These are phyloP conservation scores for Zaprionus lineosus DNA, from an alignment of 2,888 invertebrate species.

Conservation along the genomic window DNA sequence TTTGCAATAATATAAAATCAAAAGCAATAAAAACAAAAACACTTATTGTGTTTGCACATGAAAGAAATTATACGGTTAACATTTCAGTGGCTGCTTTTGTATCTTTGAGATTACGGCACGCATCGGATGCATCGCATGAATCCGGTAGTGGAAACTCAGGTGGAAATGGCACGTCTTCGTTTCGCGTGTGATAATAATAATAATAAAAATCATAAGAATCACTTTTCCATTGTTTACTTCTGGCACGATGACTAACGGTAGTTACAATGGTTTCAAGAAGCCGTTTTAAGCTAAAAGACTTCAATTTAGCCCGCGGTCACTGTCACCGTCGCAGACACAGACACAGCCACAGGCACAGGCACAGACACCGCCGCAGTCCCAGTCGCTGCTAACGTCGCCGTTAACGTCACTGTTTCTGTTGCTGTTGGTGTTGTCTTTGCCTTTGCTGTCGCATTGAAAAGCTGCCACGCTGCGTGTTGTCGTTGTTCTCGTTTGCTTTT, in stretches of 20 bases:
- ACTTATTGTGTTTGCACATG: not conserved
- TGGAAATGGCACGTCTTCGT: constrained; percentile 38
- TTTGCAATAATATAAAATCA: constrained; percentile 25
- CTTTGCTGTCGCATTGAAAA: constrained; percentile 32
- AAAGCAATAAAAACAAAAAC: not conserved
- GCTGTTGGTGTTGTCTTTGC: not conserved
- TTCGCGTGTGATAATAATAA: constrained; percentile 34
- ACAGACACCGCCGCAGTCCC: constrained; percentile 38
- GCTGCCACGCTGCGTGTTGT: constrained; percentile 42
- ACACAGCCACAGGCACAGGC: not conserved
- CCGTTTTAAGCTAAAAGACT: constrained; percentile 14
- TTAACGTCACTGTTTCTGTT: constrained; percentile 37
- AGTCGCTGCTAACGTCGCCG: constrained; percentile 39
- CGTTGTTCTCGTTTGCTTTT: constrained; percentile 37
- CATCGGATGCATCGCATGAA: constrained; percentile 26
- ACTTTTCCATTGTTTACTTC: constrained; percentile 50
- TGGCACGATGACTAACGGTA: constrained; percentile 60
- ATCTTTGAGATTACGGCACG: constrained; percentile 41
- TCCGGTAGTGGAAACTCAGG: too few species aligned
- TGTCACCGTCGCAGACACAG: too few species aligned
- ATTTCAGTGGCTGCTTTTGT: constrained; percentile 16
- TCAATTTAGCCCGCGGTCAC: constrained; percentile 42
- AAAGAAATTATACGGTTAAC: constrained; percentile 19
- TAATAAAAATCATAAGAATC: constrained; percentile 22
- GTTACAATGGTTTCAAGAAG: constrained; percentile 41